phyloP scores from a whole-genome alignment of 2,888 invertebrate species.

The Drosophila sordidula region DNA sequence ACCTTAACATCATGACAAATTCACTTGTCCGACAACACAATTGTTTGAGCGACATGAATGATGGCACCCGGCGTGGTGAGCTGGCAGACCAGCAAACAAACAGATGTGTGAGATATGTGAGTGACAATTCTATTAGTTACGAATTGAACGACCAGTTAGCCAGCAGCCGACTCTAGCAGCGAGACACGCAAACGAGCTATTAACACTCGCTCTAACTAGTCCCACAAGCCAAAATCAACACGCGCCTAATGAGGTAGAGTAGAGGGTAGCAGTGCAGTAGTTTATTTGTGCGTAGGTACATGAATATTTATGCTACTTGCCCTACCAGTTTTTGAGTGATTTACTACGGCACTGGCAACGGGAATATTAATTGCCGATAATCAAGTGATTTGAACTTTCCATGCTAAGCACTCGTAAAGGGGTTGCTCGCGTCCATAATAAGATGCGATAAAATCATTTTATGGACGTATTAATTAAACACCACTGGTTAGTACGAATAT shows the following conservation, averaged over 20 bases:
- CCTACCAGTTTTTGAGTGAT: constrained; percentile 27
- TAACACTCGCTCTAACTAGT: constrained; percentile 65
- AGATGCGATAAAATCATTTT: constrained; percentile 54
- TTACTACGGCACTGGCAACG: constrained; percentile 32
- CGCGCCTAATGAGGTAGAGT: background rate
- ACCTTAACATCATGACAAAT: constrained; percentile 70
- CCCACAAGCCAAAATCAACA: constrained; percentile 43
- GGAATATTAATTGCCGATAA: constrained; percentile 67
- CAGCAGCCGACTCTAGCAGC: constrained; percentile 27
- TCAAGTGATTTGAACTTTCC: constrained; percentile 74
- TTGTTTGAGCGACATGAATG: constrained; percentile 68
- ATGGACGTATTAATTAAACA: constrained; percentile 56
- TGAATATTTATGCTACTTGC: background rate
- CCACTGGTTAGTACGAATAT: constrained; percentile 53
- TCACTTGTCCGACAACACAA: constrained; percentile 74
- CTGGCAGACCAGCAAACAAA: constrained; percentile 34
- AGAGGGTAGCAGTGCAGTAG: background rate
- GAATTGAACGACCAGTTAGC: constrained; percentile 58
- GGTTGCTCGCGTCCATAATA: constrained; percentile 31
- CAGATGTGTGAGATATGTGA: constrained; percentile 64
- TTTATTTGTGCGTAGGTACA: background rate
- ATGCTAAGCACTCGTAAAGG: constrained; percentile 53
- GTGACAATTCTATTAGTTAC: constrained; percentile 76
- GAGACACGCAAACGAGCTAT: constrained; percentile 69
- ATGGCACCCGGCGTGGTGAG: constrained; percentile 44